Conservation (phyloP, 2,113 vertebrate species). For the Lathamus discolor region DNA sequence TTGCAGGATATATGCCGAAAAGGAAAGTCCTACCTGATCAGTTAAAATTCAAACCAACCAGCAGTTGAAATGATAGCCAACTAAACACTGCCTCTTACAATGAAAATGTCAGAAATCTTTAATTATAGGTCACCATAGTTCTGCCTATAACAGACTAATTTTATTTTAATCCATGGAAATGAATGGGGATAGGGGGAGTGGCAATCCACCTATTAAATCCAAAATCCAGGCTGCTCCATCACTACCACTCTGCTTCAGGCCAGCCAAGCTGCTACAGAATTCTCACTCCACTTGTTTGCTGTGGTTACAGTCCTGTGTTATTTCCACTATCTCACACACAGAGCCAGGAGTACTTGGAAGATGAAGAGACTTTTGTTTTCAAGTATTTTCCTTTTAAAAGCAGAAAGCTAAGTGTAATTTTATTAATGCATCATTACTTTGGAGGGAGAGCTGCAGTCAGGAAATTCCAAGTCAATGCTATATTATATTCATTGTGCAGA, state of each 20-base stretch:
- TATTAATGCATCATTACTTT: conserved; percentile 56
- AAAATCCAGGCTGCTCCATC: conserved; percentile 12
- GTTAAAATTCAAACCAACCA: neutral
- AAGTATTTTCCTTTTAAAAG: conserved; percentile 62
- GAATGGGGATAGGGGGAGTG: neutral
- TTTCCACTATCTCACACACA: conserved; percentile 53
- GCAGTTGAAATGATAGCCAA: neutral
- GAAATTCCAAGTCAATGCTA: conserved; percentile 61
- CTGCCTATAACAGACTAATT: neutral
- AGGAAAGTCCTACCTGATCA: neutral
- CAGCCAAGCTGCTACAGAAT: conserved; percentile 2
- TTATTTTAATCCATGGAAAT: conserved; percentile 18
- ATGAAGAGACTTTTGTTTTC: conserved; percentile 53
- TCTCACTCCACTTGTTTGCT: conserved; percentile 53
- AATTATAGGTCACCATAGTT: neutral
- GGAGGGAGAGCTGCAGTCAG: conserved; percentile 47
- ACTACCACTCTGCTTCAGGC: neutral
- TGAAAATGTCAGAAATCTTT: conserved; percentile 22
- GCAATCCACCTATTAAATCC: neutral
- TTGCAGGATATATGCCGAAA: neutral
- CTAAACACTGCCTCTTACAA: neutral
- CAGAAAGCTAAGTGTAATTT: conserved; percentile 41
- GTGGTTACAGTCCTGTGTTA: conserved; percentile 48
- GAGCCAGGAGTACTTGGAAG: conserved; percentile 64
- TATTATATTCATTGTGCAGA: conserved; percentile 57